Conservation (phyloP, 1,140 invertebrate species). For the Sitophilus oryzae region DNA sequence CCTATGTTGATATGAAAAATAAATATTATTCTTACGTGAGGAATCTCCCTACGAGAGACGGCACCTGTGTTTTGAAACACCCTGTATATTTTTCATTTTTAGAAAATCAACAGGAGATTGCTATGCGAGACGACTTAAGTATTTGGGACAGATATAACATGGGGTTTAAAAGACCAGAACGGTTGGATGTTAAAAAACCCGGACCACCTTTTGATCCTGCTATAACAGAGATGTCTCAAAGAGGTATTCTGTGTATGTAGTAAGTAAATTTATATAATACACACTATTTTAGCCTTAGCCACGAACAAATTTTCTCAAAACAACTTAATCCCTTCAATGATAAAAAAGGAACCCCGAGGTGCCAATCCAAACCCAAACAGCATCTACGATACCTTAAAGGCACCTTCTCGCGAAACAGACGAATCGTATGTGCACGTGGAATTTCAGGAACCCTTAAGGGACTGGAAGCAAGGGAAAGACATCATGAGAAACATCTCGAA, state of each 20-base stretch:
- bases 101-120: conserved; percentile 17
- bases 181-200: conserved; percentile 91
- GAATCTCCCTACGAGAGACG: too few species aligned
- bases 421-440: conserved; percentile 63
- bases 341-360: conserved; percentile 47
- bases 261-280: neutral
- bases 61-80: too few species aligned
- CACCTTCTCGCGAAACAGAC: conserved; percentile 62
- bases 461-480: conserved; percentile 53
- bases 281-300: conserved; percentile 1
- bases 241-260: too few species aligned
- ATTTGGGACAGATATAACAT: conserved; percentile 50
- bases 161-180: conserved; percentile 78
- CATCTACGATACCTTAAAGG: conserved; percentile 31
- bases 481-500: conserved; percentile 54
- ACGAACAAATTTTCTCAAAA: conserved; percentile 4
- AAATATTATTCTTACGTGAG: too few species aligned
- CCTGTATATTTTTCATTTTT: neutral
- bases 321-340: conserved; percentile 35
- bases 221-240: conserved; percentile 22
- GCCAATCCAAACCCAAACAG: conserved; percentile 40
- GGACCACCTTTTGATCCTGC: conserved; percentile 66
- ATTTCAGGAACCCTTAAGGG: conserved; percentile 53
- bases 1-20: too few species aligned
- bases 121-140: conserved; percentile 44